Percentiles rank a stretch among this genome's conserved stretches.
These are phyloP conservation scores for Hipparchia semele DNA, from an alignment of 2,888 invertebrate species.

Conservation along the genomic window DNA sequence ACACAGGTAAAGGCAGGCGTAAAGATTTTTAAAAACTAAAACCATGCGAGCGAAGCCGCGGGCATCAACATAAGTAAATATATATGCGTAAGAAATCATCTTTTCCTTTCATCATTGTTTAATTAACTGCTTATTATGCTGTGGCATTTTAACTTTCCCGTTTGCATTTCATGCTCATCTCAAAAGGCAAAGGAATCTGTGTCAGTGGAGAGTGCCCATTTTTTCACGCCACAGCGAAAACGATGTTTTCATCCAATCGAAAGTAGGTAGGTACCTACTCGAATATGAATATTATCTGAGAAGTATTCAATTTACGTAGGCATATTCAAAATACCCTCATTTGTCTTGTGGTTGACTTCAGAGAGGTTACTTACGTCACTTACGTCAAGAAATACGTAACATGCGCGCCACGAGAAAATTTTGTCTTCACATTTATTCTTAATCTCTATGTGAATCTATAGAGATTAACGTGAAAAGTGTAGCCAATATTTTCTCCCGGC, in stretches of 20 bases:
- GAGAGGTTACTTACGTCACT: too few relatives aligned
- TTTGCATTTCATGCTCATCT: conserved; percentile 21
- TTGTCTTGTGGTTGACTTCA: too few relatives aligned
- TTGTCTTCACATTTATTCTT: too few relatives aligned
- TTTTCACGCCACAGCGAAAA: conserved; percentile 4
- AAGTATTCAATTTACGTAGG: not conserved
- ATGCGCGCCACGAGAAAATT: too few relatives aligned
- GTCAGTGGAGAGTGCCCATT: conserved; percentile 22
- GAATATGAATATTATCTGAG: not conserved
- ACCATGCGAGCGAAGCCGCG: too few relatives aligned
- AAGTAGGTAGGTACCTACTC: conserved; percentile 3
- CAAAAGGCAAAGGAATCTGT: conserved; percentile 31
- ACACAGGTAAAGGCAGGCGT: too few relatives aligned
- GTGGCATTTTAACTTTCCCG: conserved; percentile 23
- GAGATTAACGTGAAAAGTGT: too few relatives aligned
- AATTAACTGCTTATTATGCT: not conserved
- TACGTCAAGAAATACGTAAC: too few relatives aligned
- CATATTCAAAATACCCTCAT: not conserved
- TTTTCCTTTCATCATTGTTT: not conserved
- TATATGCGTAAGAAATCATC: not conserved
- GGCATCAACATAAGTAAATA: too few relatives aligned
- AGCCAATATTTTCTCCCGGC: too few relatives aligned
- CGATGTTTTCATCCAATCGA: conserved; percentile 14
- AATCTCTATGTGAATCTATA: too few relatives aligned
- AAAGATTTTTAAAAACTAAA: too few relatives aligned